Evolutionary conservation across 1,140 invertebrate species (phyloP).

Genomic region (Drosophila burlai): DNA sequence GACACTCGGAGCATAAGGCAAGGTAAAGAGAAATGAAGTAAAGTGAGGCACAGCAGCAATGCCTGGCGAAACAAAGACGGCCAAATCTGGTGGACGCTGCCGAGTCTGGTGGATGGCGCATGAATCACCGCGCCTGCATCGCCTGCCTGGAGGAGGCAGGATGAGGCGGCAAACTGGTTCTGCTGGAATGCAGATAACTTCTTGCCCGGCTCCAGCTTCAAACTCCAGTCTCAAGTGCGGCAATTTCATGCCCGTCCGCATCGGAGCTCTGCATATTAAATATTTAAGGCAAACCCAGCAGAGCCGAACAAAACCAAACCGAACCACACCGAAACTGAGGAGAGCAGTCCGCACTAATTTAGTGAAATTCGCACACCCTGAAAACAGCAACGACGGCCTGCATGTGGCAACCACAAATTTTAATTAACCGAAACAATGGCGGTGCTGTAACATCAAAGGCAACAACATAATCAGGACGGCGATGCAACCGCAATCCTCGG

Average conservation of each 20-base stretch:
- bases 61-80: constrained; percentile 43
- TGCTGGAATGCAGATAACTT: constrained; percentile 73
- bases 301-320: constrained; percentile 20
- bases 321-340: constrained; percentile 7
- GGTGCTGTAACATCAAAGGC: constrained; percentile 67
- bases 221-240: constrained; percentile 53
- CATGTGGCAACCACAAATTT: constrained; percentile 74
- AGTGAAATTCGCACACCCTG: constrained; percentile 51
- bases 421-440: constrained; percentile 83
- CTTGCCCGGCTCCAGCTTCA: constrained; percentile 39
- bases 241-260: constrained; percentile 62
- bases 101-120: constrained; percentile 69
- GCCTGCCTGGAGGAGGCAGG: constrained; percentile 9
- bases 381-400: constrained; percentile 17
- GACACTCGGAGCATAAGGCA: constrained; percentile 35
- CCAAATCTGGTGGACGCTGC: constrained; percentile 65
- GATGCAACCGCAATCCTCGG: constrained; percentile 55
- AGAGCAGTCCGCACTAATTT: constrained; percentile 59
- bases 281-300: constrained; percentile 63
- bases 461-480: constrained; percentile 62
- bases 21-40: neutral
- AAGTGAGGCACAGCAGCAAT: constrained; percentile 30
- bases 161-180: constrained; percentile 51
- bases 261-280: constrained; percentile 73
- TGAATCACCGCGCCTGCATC: constrained; percentile 72